Percentiles rank a stretch among this genome's conserved stretches.
phyloP scores from a whole-genome alignment of 92 coral and sea anemone genomes.

The Parazoanthus swiftii region DNA sequence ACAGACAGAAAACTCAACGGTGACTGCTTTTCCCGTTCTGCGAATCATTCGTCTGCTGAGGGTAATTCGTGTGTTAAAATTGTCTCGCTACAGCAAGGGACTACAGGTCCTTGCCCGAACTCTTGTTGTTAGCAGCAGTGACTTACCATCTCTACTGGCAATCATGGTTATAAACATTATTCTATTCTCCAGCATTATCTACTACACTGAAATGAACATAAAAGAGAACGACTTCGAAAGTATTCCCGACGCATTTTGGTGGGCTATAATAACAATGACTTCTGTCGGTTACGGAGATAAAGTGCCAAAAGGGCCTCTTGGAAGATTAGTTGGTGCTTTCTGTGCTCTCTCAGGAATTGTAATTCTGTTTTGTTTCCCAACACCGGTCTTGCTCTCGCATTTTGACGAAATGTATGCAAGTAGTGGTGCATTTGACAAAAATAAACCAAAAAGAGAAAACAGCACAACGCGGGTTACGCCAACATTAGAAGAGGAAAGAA shows the following conservation, averaged over 20 bases:
- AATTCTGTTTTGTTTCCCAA: constrained; percentile 86
- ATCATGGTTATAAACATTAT: constrained; percentile 77
- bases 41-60: constrained; percentile 75
- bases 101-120: constrained; percentile 79
- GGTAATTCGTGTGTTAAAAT: constrained; percentile 76
- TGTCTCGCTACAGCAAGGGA: constrained; percentile 89
- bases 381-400: constrained; percentile 88
- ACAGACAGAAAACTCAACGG: constrained; percentile 41
- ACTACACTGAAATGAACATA: constrained; percentile 69
- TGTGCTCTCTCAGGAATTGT: constrained; percentile 91
- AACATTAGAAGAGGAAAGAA: constrained; percentile 4
- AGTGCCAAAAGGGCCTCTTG: constrained; percentile 88
- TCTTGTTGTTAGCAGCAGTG: constrained; percentile 75
- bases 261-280: constrained; percentile 92
- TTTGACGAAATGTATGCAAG: constrained; percentile 80
- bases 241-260: constrained; percentile 97
- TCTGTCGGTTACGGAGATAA: constrained; percentile 98
- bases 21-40: constrained; percentile 71
- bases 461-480: constrained; percentile 25
- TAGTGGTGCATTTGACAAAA: constrained; percentile 35
- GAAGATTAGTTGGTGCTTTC: constrained; percentile 75
- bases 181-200: constrained; percentile 85
- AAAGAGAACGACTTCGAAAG: constrained; percentile 77
- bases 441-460: constrained; percentile 43
- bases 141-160: constrained; percentile 79